These are phyloP conservation scores for Meiosimyza platycephala DNA, from an alignment of 2,888 invertebrate species.

Conservation along the genomic window DNA sequence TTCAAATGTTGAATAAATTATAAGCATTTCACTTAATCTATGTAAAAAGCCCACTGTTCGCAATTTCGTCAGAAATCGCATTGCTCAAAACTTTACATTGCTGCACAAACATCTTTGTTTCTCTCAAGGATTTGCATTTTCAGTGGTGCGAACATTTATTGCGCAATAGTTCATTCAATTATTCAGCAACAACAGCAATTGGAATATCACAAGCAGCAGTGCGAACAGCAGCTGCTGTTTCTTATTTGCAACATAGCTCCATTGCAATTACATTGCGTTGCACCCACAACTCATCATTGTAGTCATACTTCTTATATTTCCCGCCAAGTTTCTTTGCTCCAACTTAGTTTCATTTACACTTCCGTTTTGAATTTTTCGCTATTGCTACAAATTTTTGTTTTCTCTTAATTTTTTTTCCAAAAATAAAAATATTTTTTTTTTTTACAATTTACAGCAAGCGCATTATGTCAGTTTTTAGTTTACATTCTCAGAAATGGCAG, in stretches of 20 bases:
- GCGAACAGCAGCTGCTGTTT: background rate
- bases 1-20: background rate
- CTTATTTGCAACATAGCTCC: background rate
- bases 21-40: too few species aligned
- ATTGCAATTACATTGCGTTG: background rate
- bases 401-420: background rate
- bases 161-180: conserved; percentile 62
- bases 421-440: background rate
- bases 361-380: background rate
- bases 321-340: background rate
- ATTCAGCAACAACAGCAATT: conserved; percentile 48
- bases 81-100: too few species aligned
- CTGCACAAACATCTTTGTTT: conserved; percentile 31
- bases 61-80: too few species aligned
- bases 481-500: conserved; percentile 6
- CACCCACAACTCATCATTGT: background rate
- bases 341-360: background rate
- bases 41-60: too few species aligned
- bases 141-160: conserved; percentile 57
- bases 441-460: background rate
- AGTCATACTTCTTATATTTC: background rate
- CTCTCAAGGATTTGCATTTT: conserved; percentile 49
- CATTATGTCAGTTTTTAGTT: conserved; percentile 4
- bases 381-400: background rate
- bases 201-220: background rate